Percentiles rank a stretch among this genome's conserved stretches.
These are phyloP conservation scores for Leucoma salicis DNA, from an alignment of 2,888 invertebrate species.

Conservation along the genomic window DNA sequence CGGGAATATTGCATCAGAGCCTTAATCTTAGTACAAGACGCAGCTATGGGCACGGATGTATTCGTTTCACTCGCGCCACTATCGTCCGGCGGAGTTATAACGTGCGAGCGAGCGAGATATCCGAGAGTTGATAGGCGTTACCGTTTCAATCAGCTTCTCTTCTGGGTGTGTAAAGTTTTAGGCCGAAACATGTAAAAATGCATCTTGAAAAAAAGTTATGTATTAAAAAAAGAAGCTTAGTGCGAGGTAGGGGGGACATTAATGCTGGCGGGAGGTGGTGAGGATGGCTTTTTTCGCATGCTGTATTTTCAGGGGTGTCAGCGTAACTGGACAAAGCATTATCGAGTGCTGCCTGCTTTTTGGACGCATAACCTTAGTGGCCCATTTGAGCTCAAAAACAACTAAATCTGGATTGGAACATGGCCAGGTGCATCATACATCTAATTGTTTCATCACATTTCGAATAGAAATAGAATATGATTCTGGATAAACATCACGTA, in stretches of 20 bases:
- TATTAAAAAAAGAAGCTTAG: conserved; percentile 82
- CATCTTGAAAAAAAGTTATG: conserved; percentile 83
- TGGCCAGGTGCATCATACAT: conserved; percentile 13
- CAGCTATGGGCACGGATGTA: conserved; percentile 59
- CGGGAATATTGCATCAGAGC: conserved; percentile 70
- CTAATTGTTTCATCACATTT: conserved; percentile 17
- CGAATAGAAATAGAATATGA: conserved; percentile 18
- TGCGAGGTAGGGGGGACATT: conserved; percentile 79
- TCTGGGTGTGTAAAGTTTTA: conserved; percentile 82
- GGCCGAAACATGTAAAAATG: conserved; percentile 83
- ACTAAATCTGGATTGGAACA: conserved; percentile 42
- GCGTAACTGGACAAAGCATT: conserved; percentile 79
- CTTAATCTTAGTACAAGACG: conserved; percentile 78
- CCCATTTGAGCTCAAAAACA: conserved; percentile 60
- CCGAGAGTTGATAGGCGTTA: conserved; percentile 69
- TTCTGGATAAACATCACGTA: conserved; percentile 19
- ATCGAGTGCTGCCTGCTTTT: conserved; percentile 60
- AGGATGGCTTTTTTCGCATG: conserved; percentile 78
- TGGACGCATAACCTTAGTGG: conserved; percentile 70
- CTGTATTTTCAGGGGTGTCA: conserved; percentile 79
- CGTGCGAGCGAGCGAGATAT: conserved; percentile 64
- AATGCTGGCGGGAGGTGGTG: conserved; percentile 73
- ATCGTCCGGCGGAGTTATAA: conserved; percentile 59
- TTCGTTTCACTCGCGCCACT: conserved; percentile 74
- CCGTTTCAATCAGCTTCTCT: conserved; percentile 63